Conservation (phyloP, 2,888 invertebrate genomes). For the Beris chalybata region DNA sequence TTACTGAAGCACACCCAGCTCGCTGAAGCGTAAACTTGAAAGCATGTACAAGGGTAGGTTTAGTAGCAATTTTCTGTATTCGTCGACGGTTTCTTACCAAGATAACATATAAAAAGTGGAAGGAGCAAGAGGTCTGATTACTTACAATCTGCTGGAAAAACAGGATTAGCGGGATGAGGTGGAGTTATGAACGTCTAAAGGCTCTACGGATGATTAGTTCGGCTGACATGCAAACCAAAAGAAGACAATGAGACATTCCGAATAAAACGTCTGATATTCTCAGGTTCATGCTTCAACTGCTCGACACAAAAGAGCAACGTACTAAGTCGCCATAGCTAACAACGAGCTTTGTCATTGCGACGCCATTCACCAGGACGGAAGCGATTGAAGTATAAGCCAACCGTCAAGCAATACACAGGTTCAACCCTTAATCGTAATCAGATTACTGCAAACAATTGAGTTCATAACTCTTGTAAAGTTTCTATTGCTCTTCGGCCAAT, state of each 20-base stretch:
- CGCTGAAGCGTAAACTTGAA: too few relatives aligned
- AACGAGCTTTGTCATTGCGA: conserved; percentile 1
- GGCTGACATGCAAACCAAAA: conserved; percentile 8
- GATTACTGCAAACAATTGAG: conserved; percentile 25
- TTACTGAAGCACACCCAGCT: too few relatives aligned
- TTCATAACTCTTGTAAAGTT: conserved; percentile 25
- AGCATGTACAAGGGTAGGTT: too few relatives aligned
- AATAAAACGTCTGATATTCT: background rate
- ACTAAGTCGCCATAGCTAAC: background rate
- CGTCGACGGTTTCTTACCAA: too few relatives aligned
- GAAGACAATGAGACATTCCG: background rate
- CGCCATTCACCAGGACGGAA: background rate
- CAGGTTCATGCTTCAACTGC: conserved; percentile 14
- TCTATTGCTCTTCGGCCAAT: conserved; percentile 15
- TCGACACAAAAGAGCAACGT: conserved; percentile 4
- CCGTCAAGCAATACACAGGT: conserved; percentile 5
- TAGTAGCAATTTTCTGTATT: too few relatives aligned
- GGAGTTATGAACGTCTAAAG: background rate
- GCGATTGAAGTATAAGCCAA: background rate
- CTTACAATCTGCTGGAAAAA: too few relatives aligned
- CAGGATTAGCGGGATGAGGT: too few relatives aligned
- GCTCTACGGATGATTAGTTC: conserved; percentile 3
- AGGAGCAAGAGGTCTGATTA: too few relatives aligned
- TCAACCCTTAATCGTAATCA: conserved; percentile 20
- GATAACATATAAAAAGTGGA: too few relatives aligned